Conservation (phyloP, 2,113 vertebrate species). For the Anolis carolinensis region DNA sequence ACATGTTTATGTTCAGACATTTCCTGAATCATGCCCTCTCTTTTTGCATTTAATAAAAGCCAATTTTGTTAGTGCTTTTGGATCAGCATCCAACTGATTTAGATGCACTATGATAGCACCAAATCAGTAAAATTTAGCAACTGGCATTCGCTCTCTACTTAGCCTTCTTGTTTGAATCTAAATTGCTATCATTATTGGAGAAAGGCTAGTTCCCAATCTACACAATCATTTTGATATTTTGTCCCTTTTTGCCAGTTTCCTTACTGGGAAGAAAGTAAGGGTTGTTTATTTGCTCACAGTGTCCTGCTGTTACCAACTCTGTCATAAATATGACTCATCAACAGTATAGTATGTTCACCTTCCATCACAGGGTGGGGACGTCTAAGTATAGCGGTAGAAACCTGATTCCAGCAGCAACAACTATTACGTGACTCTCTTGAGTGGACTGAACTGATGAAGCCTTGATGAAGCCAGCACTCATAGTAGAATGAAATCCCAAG, state of each 20-base stretch:
- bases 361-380: slow-evolving; percentile 1
- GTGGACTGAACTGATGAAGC: not conserved
- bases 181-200: not conserved
- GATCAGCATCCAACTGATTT: too few relatives aligned
- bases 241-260: not conserved
- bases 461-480: not conserved
- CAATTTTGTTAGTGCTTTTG: not conserved
- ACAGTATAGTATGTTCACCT: slow-evolving; percentile 17
- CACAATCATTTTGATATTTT: not conserved
- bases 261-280: not conserved
- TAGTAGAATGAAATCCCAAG: too few relatives aligned
- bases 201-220: not conserved
- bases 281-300: not conserved
- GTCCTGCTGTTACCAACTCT: not conserved
- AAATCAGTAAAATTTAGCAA: not conserved
- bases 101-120: too few relatives aligned
- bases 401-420: not conserved
- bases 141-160: not conserved
- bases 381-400: slow-evolving; percentile 15
- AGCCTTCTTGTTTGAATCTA: not conserved
- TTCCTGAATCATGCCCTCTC: not conserved
- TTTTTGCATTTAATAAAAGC: not conserved
- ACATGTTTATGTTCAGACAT: too few relatives aligned
- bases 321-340: not conserved
- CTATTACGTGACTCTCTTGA: not conserved